Evolutionary conservation across 2,797 vertebrate genomes (phyloP).

Genomic region (Bradypodion pumilum): DNA sequence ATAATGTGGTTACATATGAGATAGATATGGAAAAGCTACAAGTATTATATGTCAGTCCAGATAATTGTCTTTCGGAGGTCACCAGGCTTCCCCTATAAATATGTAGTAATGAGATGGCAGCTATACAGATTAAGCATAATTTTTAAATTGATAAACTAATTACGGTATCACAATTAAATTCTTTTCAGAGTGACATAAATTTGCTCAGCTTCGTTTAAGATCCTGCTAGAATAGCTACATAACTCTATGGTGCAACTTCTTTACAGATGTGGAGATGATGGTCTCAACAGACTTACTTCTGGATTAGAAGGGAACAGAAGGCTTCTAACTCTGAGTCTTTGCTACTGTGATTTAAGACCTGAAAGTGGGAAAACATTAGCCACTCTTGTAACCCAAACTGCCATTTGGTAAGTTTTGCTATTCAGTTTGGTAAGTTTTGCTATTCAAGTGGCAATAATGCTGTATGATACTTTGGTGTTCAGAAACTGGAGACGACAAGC

Average conservation of each 20-base stretch:
- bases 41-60: neutral
- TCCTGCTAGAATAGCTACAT: neutral
- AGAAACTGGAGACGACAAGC: no score
- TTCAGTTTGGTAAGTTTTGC: slow-evolving; percentile 35
- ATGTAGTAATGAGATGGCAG: neutral
- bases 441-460: neutral
- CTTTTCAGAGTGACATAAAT: neutral
- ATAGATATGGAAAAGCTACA: neutral
- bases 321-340: slow-evolving; percentile 67
- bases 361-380: slow-evolving; percentile 58
- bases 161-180: neutral
- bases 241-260: slow-evolving; percentile 10
- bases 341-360: slow-evolving; percentile 69
- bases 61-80: neutral
- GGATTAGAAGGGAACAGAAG: slow-evolving; percentile 63
- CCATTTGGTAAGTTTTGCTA: slow-evolving; percentile 63
- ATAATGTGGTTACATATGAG: neutral
- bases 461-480: no score
- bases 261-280: slow-evolving; percentile 66
- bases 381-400: slow-evolving; percentile 47
- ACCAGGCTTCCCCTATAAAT: neutral
- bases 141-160: neutral
- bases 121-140: neutral
- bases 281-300: slow-evolving; percentile 55
- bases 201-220: neutral